These are phyloP conservation scores for Bilobella aurantiaca DNA, from an alignment of 1,140 invertebrate species.

Conservation along the genomic window DNA sequence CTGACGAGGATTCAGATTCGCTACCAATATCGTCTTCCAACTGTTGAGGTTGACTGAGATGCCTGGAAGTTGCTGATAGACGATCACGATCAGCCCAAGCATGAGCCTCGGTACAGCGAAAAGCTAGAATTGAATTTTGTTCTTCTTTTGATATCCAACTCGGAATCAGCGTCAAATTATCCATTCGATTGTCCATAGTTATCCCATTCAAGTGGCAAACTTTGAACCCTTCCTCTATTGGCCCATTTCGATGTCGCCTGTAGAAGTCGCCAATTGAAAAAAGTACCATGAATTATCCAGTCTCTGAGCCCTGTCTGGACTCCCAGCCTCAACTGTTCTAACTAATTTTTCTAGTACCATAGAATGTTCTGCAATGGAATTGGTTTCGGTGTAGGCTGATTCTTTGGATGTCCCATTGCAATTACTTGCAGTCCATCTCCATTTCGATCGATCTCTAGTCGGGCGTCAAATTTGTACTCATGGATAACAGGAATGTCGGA, in stretches of 20 bases:
- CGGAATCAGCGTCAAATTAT: slow-evolving; percentile 32
- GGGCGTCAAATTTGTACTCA: slow-evolving; percentile 35
- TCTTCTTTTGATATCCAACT: slow-evolving; percentile 29
- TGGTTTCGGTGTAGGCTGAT: slow-evolving; percentile 15
- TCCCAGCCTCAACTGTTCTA: too few species aligned
- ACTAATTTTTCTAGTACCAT: too few species aligned
- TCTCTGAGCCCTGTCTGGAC: too few species aligned
- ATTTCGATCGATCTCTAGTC: slow-evolving; percentile 33
- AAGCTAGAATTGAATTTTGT: slow-evolving; percentile 28
- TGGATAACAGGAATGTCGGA: slow-evolving; percentile 31
- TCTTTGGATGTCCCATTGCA: slow-evolving; percentile 33
- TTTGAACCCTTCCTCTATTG: slow-evolving; percentile 24
- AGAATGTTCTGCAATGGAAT: slow-evolving; percentile 30
- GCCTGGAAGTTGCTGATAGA: not conserved
- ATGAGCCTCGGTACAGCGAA: slow-evolving; percentile 22
- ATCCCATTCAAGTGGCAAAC: slow-evolving; percentile 34
- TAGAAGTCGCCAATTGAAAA: not conserved
- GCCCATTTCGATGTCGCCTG: slow-evolving; percentile 32
- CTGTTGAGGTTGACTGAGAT: not conserved
- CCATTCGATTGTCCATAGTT: slow-evolving; percentile 33
- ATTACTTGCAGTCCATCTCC: slow-evolving; percentile 32
- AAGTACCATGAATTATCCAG: not conserved
- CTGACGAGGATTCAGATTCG: slow-evolving; percentile 5
- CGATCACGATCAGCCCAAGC: slow-evolving; percentile 18
- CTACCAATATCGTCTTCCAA: slow-evolving; percentile 3